Evolutionary conservation across 2,888 invertebrate species (phyloP).

Genomic region (Cremastinae sp.): DNA sequence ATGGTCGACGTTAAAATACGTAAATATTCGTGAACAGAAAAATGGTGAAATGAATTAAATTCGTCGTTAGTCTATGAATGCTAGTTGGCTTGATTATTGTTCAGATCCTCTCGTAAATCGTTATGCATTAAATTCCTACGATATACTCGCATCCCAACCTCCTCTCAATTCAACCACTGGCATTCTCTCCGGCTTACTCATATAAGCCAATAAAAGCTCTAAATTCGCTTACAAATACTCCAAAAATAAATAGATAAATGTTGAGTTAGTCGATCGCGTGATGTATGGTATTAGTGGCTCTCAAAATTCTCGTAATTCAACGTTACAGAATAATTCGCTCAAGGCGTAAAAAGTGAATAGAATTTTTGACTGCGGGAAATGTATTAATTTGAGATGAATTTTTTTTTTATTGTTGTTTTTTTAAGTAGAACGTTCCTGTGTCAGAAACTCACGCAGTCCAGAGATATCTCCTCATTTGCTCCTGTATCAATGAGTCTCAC

Average conservation of each 20-base stretch:
- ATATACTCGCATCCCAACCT: neutral
- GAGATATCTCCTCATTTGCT: conserved; percentile 71
- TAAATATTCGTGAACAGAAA: neutral
- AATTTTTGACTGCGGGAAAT: conserved; percentile 44
- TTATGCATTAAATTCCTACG: conserved; percentile 25
- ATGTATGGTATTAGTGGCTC: conserved; percentile 71
- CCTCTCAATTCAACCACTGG: conserved; percentile 1
- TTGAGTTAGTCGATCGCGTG: conserved; percentile 61
- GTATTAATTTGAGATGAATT: conserved; percentile 54
- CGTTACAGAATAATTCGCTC: conserved; percentile 2
- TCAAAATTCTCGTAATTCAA: conserved; percentile 28
- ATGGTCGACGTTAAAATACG: conserved; percentile 1
- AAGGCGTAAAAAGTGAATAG: neutral
- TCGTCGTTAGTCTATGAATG: conserved; percentile 32
- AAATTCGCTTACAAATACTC: conserved; percentile 10
- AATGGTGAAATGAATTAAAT: neutral
- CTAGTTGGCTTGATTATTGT: conserved; percentile 20
- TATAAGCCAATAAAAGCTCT: neutral
- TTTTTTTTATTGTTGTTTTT: conserved; percentile 50
- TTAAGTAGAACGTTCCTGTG: conserved; percentile 22
- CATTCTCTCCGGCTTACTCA: too few relatives aligned
- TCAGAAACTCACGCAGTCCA: conserved; percentile 76
- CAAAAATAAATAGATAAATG: conserved; percentile 9
- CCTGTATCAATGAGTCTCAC: conserved; percentile 78
- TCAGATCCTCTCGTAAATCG: conserved; percentile 24